Evolutionary conservation across 1,140 invertebrate genomes (phyloP), one percentile per base, ranked within the genome.

Genomic region (Bombus affinis): DNA sequence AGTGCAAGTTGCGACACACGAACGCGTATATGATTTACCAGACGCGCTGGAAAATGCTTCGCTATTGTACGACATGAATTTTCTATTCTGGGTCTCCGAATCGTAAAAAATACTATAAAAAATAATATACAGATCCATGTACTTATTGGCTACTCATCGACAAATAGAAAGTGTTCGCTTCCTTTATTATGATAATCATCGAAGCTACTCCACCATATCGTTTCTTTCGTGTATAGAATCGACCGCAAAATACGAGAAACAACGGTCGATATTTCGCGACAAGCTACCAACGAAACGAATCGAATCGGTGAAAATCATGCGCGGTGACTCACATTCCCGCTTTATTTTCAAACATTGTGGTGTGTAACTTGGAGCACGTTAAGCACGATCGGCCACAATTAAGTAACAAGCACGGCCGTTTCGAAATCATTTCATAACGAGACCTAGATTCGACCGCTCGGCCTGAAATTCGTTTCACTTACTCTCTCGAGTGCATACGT

Each of bases 401-500:
- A 89, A 89, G 89, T 85, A 90, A 90, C 86, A 53, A 57, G 32
- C 32, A 22, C 37, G 39, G 13, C 32, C 47, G 37, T 90, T 83
- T 89, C 71, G 88, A 89, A 90, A 90, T 89, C 57, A 53, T 90
- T 90, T 90, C 88, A 90, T 82, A 90, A 90, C 86, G 88, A 89
- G 83, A 80, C 86, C 86, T 85, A 87, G 74, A 86, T 90, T 90
- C 73, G 77, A 68, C 53, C 79, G 71, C 74, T 66, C 78, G 65
- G 68, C 42, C 76, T 75, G 85, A 89, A 89, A 90, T 81, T 73
- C 35, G 65, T 78, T 86, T 89, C 87, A 66, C 32, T 83, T 72
- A 28, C 18, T 25, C 62, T 32, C 44, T 53, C 35, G 8, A 18
- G 57, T 32, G 32, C 35, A 35, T 47, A 82, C 57, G 65, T 62